Percentiles rank a stretch among this genome's conserved stretches.
phyloP scores from a whole-genome alignment of 2,888 invertebrate species.

The Trichogramma dendrolimi region DNA sequence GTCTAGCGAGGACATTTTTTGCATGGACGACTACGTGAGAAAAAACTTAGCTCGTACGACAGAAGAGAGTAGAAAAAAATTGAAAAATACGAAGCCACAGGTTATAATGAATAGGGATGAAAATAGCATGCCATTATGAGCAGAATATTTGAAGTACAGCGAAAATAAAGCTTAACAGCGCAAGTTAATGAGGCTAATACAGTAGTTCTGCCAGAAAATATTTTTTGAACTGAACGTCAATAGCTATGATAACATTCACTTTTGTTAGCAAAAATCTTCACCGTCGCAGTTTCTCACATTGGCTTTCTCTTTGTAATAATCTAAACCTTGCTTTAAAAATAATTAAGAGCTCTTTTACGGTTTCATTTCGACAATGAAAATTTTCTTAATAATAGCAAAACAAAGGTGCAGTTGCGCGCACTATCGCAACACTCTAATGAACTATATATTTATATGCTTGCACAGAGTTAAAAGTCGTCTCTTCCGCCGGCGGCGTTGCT shows the following conservation, averaged over 20 bases:
- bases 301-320: too few relatives aligned
- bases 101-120: constrained; percentile 2
- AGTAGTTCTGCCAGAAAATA: constrained; percentile 33
- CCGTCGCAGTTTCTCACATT: too few relatives aligned
- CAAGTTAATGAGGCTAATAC: constrained; percentile 51
- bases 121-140: not conserved
- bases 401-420: not conserved
- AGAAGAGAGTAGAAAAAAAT: constrained; percentile 7
- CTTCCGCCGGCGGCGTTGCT: constrained; percentile 14
- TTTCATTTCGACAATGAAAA: not conserved
- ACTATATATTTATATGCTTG: constrained; percentile 26
- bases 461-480: constrained; percentile 35
- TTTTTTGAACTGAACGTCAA: too few relatives aligned
- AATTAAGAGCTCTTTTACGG: not conserved
- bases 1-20: constrained; percentile 18
- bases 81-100: constrained; percentile 1
- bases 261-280: too few relatives aligned
- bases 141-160: not conserved
- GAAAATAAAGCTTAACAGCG: constrained; percentile 18
- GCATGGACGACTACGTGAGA: constrained; percentile 20
- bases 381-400: too few relatives aligned
- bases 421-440: constrained; percentile 43
- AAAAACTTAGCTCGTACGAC: constrained; percentile 8
- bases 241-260: too few relatives aligned
- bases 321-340: too few relatives aligned